phyloP scores from a whole-genome alignment of 2,113 vertebrate species.

The Riparia riparia region DNA sequence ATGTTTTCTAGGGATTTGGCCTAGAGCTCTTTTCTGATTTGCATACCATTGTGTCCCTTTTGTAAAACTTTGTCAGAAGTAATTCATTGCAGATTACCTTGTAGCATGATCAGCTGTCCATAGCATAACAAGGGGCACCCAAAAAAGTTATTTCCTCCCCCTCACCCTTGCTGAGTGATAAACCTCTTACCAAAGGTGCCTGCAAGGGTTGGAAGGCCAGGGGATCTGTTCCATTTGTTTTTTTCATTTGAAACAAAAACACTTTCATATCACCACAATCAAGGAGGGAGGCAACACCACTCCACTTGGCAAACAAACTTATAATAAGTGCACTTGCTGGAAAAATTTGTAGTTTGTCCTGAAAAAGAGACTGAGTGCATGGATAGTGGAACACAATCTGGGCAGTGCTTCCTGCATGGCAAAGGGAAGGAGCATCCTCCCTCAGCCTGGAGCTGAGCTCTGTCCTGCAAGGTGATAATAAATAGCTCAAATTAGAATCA shows the following conservation, averaged over 20 bases:
- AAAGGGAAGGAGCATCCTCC: not conserved
- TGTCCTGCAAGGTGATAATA: not conserved
- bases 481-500: not conserved
- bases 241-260: not conserved
- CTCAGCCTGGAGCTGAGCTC: not conserved
- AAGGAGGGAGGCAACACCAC: not conserved
- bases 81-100: conserved; percentile 13
- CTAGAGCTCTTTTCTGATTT: not conserved
- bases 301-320: conserved; percentile 28
- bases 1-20: conserved; percentile 44
- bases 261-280: not conserved
- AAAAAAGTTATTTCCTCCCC: not conserved
- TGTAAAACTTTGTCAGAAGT: conserved; percentile 41
- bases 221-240: not conserved
- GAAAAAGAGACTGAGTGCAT: not conserved
- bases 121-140: not conserved
- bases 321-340: not conserved
- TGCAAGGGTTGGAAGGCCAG: not conserved
- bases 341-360: conserved; percentile 16
- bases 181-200: not conserved
- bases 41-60: conserved; percentile 11
- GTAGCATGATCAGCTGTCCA: not conserved
- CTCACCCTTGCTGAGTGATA: not conserved
- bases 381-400: conserved; percentile 7
- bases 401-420: not conserved